Base-by-base conservation (phyloP, 2,888 invertebrate genomes). In the Eilema griseolum region DNA sequence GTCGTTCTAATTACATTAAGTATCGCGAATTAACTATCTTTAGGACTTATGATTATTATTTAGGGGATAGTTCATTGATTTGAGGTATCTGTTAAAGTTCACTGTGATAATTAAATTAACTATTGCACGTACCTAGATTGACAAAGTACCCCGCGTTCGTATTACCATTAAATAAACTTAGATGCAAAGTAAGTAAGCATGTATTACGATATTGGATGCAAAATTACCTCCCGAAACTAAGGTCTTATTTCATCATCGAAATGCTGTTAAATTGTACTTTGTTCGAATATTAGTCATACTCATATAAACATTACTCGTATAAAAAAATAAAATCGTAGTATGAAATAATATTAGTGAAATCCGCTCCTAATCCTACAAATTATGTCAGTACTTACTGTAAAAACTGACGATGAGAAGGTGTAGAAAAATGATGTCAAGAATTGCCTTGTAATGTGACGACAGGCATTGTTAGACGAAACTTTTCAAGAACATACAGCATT, bases 391-490 rank as follows among this genome's bases (percentile, higher is more conserved):
- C 5, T 7, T 46, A 46, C 46, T 20, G 20, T 41, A 46, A 46
- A 46, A 46, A 46, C 7, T 3, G 20, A 20, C 20, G 20, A 16
- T 41, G 16, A 16, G 26, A 59, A 59, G 0, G 57, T 57, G 57
- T 12, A 23, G 16, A 23, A 37, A 56, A 23, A 56, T 23, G 23
- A 57, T 57, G 57, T 3, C 26, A 14, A 26, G 20, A 46, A 46
- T 46, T 26, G 59, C 61, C 26, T 41, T 23, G 57, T 41, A 26
- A 69, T 26, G 52, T 12, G 23, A n/a, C 60, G 20, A 11, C 16
- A 31, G 8, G 60, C 24, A 24, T 69, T 65, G 64, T 69, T 23
- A 41, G 26, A 46, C 57, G n/a, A 23, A 26, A 24, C 69, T 52
- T 65, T 65, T 33, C n/a, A 52, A 20, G 52, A 31, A 59, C 46